Conservation (phyloP, 2,113 vertebrate genomes). For the Bubalus kerabau region DNA sequence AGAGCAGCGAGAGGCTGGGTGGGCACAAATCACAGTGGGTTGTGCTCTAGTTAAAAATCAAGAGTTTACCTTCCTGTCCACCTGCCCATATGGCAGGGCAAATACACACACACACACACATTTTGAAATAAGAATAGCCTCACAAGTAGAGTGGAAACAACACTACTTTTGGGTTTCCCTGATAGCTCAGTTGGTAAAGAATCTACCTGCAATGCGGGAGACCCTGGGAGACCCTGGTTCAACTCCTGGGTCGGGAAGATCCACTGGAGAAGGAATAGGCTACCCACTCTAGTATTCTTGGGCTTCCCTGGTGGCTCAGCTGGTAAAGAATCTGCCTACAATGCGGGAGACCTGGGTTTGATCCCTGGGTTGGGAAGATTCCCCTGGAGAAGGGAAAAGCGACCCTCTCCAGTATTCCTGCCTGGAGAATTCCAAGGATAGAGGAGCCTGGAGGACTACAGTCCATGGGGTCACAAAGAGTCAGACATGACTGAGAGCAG, state of each 20-base stretch:
- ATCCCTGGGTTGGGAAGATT: neutral
- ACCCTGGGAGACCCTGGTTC: neutral
- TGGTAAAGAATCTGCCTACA: neutral
- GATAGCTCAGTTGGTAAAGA: neutral
- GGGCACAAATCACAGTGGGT: rapidly evolving
- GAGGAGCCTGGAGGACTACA: rapidly evolving
- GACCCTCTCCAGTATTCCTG: too few relatives aligned
- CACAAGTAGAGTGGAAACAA: neutral
- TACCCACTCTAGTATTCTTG: neutral
- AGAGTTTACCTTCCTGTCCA: neutral
- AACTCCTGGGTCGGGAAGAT: neutral
- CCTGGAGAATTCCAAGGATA: too few relatives aligned
- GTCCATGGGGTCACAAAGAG: too few relatives aligned
- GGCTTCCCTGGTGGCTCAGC: neutral
- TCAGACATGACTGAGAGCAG: too few relatives aligned
- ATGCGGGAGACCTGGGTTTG: neutral
- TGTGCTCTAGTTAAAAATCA: neutral
- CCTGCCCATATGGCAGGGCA: neutral
- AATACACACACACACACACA: too few relatives aligned
- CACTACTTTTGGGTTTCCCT: neutral
- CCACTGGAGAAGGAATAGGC: neutral
- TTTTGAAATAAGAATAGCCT: neutral
- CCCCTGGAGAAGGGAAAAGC: too few relatives aligned
- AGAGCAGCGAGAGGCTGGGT: rapidly evolving
- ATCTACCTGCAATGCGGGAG: neutral